A percentile compares a stretch with the other conserved stretches of the same genome.
These are phyloP conservation scores for Paralichthys olivaceus DNA, from an alignment of 2,113 vertebrate genomes.

Conservation along the genomic window DNA sequence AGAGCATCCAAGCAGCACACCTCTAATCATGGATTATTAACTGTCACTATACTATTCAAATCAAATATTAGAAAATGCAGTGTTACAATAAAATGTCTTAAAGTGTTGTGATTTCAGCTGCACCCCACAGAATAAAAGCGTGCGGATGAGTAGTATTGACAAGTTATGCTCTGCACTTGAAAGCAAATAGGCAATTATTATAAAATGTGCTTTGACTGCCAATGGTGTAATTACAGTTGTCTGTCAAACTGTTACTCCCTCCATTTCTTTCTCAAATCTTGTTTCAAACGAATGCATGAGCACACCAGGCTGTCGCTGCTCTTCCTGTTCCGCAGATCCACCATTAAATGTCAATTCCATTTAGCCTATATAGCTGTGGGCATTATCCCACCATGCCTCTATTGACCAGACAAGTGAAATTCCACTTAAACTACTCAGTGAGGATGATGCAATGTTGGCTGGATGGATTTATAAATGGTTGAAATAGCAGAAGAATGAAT, in stretches of 20 bases:
- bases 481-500: neutral
- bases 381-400: constrained; percentile 36
- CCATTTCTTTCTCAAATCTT: neutral
- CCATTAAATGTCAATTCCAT: constrained; percentile 43
- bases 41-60: too few relatives aligned
- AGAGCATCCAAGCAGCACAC: neutral
- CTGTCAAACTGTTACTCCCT: neutral
- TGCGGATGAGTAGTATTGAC: neutral
- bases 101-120: neutral
- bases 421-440: constrained; percentile 23
- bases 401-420: constrained; percentile 30
- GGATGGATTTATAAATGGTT: constrained; percentile 11
- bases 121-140: neutral
- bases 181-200: constrained; percentile 15
- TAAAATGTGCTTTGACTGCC: constrained; percentile 36
- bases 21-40: neutral
- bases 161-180: neutral
- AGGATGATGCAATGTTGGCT: constrained; percentile 12
- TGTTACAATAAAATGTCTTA: neutral
- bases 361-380: constrained; percentile 15
- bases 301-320: constrained; percentile 8
- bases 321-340: neutral
- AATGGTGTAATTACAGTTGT: constrained; percentile 21
- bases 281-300: constrained; percentile 23
- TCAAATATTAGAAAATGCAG: too few relatives aligned